Conservation (phyloP, 2,888 invertebrate species). For the Caenorhabditis doughertyi region DNA sequence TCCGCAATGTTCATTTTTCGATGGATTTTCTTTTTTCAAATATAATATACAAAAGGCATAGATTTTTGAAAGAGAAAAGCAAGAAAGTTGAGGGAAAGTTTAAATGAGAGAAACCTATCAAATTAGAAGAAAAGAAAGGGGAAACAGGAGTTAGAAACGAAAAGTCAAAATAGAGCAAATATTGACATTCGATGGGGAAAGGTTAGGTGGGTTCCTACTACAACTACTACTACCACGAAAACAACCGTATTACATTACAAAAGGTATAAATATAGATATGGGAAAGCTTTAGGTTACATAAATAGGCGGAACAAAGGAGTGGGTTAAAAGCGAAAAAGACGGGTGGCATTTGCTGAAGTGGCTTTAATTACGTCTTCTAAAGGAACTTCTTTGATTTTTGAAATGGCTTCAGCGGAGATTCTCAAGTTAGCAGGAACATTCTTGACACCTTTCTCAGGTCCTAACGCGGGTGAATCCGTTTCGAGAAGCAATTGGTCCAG, state of each 20-base stretch:
- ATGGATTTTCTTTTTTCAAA: not conserved
- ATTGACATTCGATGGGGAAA: conserved; percentile 25
- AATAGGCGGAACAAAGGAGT: conserved; percentile 1
- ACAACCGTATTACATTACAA: conserved; percentile 57
- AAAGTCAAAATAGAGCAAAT: conserved; percentile 19
- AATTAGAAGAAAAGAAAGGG: not conserved
- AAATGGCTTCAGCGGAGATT: conserved; percentile 83
- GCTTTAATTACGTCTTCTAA: conserved; percentile 79
- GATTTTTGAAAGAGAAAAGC: not conserved
- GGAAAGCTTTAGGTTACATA: not conserved
- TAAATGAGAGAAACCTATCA: not conserved
- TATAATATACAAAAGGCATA: no score
- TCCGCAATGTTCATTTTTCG: conserved; percentile 4
- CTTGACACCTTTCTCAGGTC: conserved; percentile 80
- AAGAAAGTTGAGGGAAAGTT: not conserved
- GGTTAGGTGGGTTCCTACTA: not conserved
- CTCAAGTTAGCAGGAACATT: conserved; percentile 83
- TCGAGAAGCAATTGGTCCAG: conserved; percentile 84
- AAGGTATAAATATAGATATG: not conserved
- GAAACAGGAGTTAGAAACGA: not conserved
- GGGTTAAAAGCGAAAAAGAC: conserved; percentile 28
- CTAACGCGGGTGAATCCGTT: conserved; percentile 84
- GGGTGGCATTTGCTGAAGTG: conserved; percentile 83
- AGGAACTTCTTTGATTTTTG: conserved; percentile 82
- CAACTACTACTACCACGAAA: conserved; percentile 35